These are phyloP conservation scores for Podarcis muralis DNA, from an alignment of 2,113 vertebrate genomes.

Conservation along the genomic window DNA sequence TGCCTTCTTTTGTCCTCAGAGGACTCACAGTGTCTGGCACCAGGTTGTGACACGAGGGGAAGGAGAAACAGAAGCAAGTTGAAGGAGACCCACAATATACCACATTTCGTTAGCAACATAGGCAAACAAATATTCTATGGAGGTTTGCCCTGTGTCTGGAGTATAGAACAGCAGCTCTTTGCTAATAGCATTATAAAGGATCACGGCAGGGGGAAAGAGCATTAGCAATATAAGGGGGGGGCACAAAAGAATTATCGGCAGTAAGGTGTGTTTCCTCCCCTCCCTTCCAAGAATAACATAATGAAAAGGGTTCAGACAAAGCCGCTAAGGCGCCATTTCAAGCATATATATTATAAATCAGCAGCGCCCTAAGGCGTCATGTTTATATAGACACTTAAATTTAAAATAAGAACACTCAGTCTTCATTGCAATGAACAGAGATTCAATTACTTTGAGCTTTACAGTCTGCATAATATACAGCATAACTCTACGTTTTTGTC, in stretches of 20 bases:
- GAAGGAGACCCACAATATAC: not conserved
- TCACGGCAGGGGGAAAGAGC: constrained; percentile 50
- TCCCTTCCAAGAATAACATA: constrained; percentile 62
- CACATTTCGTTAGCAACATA: not conserved
- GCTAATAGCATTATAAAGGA: constrained; percentile 65
- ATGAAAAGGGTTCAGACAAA: constrained; percentile 68
- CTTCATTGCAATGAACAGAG: constrained; percentile 69
- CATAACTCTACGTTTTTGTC: constrained; percentile 66
- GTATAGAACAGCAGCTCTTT: constrained; percentile 54
- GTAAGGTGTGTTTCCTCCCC: constrained; percentile 1
- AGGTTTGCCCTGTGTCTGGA: constrained; percentile 50
- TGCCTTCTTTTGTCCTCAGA: too few species aligned
- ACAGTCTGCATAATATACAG: constrained; percentile 68
- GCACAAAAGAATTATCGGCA: constrained; percentile 62
- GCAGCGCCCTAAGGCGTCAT: constrained; percentile 67
- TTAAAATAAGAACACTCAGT: constrained; percentile 77
- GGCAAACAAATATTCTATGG: constrained; percentile 7
- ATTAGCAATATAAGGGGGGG: constrained; percentile 47
- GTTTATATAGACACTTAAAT: constrained; percentile 78
- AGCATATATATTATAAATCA: constrained; percentile 66
- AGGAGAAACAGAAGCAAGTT: not conserved
- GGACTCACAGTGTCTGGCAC: too few species aligned
- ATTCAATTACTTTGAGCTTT: constrained; percentile 76
- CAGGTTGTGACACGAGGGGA: not conserved
- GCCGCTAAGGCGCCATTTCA: constrained; percentile 62